These are phyloP conservation scores for Zaprionus lineosus DNA, from an alignment of 2,888 invertebrate genomes.

Conservation along the genomic window DNA sequence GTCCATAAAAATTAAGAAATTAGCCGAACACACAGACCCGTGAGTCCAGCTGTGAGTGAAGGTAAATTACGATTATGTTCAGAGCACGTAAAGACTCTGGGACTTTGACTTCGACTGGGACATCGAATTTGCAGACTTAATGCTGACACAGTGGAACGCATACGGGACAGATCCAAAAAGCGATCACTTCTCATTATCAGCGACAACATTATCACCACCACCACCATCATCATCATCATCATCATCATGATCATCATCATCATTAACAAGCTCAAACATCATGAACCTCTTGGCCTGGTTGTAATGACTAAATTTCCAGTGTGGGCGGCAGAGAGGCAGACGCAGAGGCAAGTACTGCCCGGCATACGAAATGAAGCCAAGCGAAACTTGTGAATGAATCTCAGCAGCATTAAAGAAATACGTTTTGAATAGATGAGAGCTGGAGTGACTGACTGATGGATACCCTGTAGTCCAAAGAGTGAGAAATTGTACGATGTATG, in stretches of 20 bases:
- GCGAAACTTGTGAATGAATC: not conserved
- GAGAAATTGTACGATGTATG: no score
- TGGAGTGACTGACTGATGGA: no score
- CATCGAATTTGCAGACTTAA: constrained; percentile 29
- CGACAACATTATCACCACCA: constrained; percentile 30
- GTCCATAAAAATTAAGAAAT: constrained; percentile 73
- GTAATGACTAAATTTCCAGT: constrained; percentile 72
- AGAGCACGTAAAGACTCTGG: constrained; percentile 25
- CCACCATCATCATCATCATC: constrained; percentile 32
- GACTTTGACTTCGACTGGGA: constrained; percentile 12
- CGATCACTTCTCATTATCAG: constrained; percentile 31
- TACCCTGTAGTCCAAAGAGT: no score
- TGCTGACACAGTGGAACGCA: constrained; percentile 30
- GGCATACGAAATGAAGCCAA: constrained; percentile 65
- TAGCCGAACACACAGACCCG: constrained; percentile 43
- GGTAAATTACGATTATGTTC: constrained; percentile 51
- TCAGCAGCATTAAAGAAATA: no score
- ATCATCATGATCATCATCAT: constrained; percentile 14
- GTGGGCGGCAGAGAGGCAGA: constrained; percentile 53
- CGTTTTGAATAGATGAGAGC: no score
- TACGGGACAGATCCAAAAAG: constrained; percentile 24
- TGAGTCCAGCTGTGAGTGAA: constrained; percentile 21
- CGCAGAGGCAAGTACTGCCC: constrained; percentile 45
- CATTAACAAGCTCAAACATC: constrained; percentile 10
- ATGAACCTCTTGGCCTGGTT: constrained; percentile 16